Conservation (phyloP, 2,113 vertebrate genomes). For the Atherinomorus stipes region DNA sequence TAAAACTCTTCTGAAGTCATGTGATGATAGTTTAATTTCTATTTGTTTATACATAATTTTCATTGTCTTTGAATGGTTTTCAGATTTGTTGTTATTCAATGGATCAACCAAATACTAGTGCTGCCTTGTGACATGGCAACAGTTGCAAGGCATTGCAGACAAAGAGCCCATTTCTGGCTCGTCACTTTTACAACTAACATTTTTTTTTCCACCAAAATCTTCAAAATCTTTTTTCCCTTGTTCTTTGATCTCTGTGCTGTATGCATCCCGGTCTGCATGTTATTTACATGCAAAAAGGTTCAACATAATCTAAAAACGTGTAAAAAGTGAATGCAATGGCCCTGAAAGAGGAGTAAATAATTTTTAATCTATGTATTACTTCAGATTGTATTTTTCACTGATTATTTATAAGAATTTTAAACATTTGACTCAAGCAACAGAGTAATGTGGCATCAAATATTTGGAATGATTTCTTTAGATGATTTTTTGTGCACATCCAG, state of each 20-base stretch:
- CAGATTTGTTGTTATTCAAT: neutral
- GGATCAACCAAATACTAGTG: neutral
- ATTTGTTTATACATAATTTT: too few relatives aligned
- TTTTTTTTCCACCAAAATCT: neutral
- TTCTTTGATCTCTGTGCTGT: too few relatives aligned
- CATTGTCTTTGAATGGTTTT: too few relatives aligned
- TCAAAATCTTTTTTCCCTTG: neutral
- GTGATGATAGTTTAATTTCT: too few relatives aligned
- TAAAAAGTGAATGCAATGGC: too few relatives aligned
- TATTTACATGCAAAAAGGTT: too few relatives aligned
- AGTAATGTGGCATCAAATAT: neutral
- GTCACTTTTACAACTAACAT: neutral
- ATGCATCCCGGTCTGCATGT: too few relatives aligned
- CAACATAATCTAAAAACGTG: too few relatives aligned
- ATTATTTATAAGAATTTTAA: neutral
- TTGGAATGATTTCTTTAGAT: neutral
- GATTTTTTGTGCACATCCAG: too few relatives aligned
- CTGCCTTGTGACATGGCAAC: neutral
- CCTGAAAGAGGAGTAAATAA: neutral
- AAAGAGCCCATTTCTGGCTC: neutral
- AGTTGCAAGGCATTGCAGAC: neutral
- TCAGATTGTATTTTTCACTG: neutral
- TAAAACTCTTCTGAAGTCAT: too few relatives aligned
- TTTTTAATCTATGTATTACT: too few relatives aligned
- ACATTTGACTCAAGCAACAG: neutral